These are phyloP conservation scores for Anomalospiza imberbis DNA, from an alignment of 2,797 vertebrate genomes.

Conservation along the genomic window DNA sequence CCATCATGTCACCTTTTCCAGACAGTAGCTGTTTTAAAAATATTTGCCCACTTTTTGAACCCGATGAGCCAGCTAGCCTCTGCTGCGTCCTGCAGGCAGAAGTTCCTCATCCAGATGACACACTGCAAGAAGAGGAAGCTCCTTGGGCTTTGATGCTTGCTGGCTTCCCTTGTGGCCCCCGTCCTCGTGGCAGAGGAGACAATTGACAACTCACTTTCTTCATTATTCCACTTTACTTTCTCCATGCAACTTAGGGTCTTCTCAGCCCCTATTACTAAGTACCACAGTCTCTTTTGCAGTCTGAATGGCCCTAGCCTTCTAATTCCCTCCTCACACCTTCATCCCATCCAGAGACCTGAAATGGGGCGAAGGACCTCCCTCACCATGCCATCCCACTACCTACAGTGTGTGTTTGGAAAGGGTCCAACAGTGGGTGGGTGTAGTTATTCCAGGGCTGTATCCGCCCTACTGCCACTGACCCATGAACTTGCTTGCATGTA, in stretches of 20 bases:
- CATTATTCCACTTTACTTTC: not conserved
- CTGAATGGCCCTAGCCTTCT: not conserved
- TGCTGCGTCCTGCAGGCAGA: not conserved
- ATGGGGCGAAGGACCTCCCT: not conserved
- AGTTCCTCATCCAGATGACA: not conserved
- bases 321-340: not conserved
- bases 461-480: conserved; percentile 25
- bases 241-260: not conserved
- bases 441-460: not conserved
- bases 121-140: not conserved
- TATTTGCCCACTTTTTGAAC: not conserved
- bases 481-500: not conserved
- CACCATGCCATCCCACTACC: not conserved
- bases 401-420: not conserved
- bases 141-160: not conserved
- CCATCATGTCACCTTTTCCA: not conserved
- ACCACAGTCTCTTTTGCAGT: accelerated
- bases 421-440: not conserved
- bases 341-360: not conserved
- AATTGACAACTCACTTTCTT: not conserved
- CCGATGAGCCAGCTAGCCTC: not conserved
- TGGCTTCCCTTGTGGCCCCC: not conserved
- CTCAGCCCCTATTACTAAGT: not conserved
- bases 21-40: not conserved
- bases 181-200: not conserved